Evolutionary conservation across 2,113 vertebrate genomes (phyloP), one percentile per base, ranked within the genome.

Genomic region (Holacanthus passer): DNA sequence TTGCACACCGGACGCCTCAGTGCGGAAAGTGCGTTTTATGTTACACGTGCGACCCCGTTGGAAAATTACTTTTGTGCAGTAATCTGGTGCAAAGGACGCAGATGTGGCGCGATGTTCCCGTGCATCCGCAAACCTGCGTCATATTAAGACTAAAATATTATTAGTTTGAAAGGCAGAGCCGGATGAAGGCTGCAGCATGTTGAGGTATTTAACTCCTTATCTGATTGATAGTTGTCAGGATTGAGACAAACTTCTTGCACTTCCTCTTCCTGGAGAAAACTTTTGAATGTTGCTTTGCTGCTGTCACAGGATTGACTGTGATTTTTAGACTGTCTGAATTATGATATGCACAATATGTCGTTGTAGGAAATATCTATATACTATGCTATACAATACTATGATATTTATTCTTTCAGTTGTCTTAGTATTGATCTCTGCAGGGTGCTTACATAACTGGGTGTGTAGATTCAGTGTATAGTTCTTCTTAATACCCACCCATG

Each of bases 31-130:
- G 66, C 59, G 45, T 41, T 66, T 79, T n/a, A 12, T 24, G 16
- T 79, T 32, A 73, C 75, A 60, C 82, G 67, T 73, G 79, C 79
- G 82, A 60, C 55, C 76, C 29, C 14, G 73, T 47, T 32, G 64
- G n/a, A 47, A 70, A 82, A 72, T 27, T 19, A 27, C 74, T 52
- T 43, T 71, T 59, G 35, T 48, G 32, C 64, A 32, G 37, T 55
- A 47, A 12, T 43, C 19, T 52, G 48, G 7, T 2, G 56, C 27
- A 45, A 48, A 62, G 1, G 22, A 31, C 2, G 7, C 29, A 24
- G 62, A 43, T 11, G 27, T 47, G 11, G 16, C 8, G 17, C 13
- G 10, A 1, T 32, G 32, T 37, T 50, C 31, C 22, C 27, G 13
- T 22, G 11, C 47, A 32, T 22, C 32, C 0, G 6, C 4, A 2